Evolutionary conservation across 2,888 invertebrate genomes (phyloP).

Genomic region (Agrochola litura): DNA sequence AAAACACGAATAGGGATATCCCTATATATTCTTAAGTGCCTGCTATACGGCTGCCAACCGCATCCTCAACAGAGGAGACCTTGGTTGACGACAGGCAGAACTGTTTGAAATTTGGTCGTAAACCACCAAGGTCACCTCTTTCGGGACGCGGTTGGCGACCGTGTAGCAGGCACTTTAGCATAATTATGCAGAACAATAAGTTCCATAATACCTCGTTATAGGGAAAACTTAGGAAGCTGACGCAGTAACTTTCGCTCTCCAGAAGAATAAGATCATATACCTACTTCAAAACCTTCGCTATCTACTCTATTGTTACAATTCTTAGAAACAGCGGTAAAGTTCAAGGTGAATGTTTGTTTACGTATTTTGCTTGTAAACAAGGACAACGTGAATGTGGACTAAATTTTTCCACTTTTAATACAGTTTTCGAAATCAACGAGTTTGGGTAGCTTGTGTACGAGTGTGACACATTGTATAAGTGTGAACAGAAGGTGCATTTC

Average conservation of each 20-base stretch:
- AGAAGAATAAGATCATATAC: slow-evolving; percentile 2
- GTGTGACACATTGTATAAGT: not conserved
- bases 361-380: slow-evolving; percentile 43
- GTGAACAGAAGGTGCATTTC: not conserved
- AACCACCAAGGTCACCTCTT: too few species aligned
- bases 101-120: too few species aligned
- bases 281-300: not conserved
- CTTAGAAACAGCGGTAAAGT: slow-evolving; percentile 26
- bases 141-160: too few species aligned
- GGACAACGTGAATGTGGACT: slow-evolving; percentile 38
- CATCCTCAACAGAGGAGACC: too few species aligned
- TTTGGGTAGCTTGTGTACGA: slow-evolving; percentile 12
- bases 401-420: slow-evolving; percentile 48
- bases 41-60: too few species aligned
- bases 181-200: not conserved
- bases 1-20: not conserved
- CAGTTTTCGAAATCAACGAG: slow-evolving; percentile 49
- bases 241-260: slow-evolving; percentile 1
- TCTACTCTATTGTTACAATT: slow-evolving; percentile 5
- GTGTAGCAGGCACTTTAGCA: not conserved
- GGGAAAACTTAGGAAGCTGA: not conserved
- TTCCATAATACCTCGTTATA: not conserved
- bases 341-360: slow-evolving; percentile 48
- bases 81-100: too few species aligned
- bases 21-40: too few species aligned